Evolutionary conservation across 2,113 vertebrate species (phyloP), one percentile per base, ranked within the genome.

Genomic region (Nipponia nippon): DNA sequence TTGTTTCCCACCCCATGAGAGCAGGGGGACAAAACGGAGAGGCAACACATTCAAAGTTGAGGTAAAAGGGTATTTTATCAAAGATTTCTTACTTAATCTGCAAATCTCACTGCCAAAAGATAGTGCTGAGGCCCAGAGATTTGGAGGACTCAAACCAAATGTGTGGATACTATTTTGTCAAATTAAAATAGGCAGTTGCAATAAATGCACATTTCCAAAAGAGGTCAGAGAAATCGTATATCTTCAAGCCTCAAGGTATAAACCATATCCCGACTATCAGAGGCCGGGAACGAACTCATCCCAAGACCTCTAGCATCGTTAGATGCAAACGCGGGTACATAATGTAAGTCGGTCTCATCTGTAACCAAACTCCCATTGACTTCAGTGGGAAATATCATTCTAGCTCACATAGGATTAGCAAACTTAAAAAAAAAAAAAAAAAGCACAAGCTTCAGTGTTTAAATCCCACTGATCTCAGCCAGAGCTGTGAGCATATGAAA

Each of bases 231-330:
- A 42, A 82, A 86, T 25, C 49, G 13, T 22, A 6, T 2, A 5
- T 6, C 34, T 46, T 67, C 65, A 29, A 15, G 7, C 34, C 49
- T 55, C 7, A 8, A 56, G n/a, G 36, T 27, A 36, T 10, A 34
- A 91, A 58, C 29, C 40, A 18, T 27, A 8, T 7, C n/a, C 50
- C 7, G 23, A 38, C 8, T n/a, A 10, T 55, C n/a, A 25, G 42
- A 44, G 36, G 27, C 14, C 0, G 2, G 56, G 49, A 66, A 50
- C 9, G 61, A 65, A 81, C 36, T 62, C 22, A 2, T 49, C 23
- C 32, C 49, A 62, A 21, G n/a, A 49, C 10, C 92, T 93, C 95
- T 94, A 83, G 94, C 76, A 84, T 71, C 58, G n/a, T 94, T 93
- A 96, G 87, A 79, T 5, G 59, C 84, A 94, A 82, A 91, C 71